Conservation (phyloP, 2,888 invertebrate genomes). For the Sipha maydis region DNA sequence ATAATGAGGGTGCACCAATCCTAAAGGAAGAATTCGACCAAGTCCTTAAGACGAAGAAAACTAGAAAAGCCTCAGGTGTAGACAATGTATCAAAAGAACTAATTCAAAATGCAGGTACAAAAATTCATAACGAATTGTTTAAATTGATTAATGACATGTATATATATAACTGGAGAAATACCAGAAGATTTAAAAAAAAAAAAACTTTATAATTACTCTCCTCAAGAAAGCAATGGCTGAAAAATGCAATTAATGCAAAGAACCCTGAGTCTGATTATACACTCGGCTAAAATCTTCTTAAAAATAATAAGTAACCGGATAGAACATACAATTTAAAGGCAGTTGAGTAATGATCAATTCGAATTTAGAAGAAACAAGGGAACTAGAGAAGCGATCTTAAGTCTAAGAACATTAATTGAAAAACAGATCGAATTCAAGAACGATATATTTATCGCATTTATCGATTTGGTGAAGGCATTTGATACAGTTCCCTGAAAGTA, state of each 20-base stretch:
- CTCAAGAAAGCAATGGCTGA: neutral
- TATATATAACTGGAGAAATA: neutral
- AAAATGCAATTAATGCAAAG: neutral
- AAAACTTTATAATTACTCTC: neutral
- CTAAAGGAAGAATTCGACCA: neutral
- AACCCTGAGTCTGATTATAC: neutral
- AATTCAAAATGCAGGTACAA: conserved; percentile 23
- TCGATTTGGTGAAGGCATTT: too few species aligned
- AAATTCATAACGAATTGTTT: conserved; percentile 12
- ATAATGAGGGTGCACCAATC: conserved; percentile 8
- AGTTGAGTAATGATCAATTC: neutral
- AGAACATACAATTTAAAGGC: neutral
- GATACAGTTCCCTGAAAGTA: too few species aligned
- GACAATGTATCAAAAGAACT: conserved; percentile 15
- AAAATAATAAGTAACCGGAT: neutral
- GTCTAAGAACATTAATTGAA: too few species aligned
- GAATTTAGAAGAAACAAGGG: too few species aligned
- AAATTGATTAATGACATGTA: neutral
- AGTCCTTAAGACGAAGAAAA: conserved; percentile 30
- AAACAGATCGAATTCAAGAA: too few species aligned
- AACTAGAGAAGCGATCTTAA: too few species aligned
- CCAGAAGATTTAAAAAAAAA: neutral
- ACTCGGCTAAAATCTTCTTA: neutral
- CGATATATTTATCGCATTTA: too few species aligned
- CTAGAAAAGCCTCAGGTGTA: conserved; percentile 9